Evolutionary conservation across 2,888 invertebrate genomes (phyloP).

Genomic region (Pammene fasciana): DNA sequence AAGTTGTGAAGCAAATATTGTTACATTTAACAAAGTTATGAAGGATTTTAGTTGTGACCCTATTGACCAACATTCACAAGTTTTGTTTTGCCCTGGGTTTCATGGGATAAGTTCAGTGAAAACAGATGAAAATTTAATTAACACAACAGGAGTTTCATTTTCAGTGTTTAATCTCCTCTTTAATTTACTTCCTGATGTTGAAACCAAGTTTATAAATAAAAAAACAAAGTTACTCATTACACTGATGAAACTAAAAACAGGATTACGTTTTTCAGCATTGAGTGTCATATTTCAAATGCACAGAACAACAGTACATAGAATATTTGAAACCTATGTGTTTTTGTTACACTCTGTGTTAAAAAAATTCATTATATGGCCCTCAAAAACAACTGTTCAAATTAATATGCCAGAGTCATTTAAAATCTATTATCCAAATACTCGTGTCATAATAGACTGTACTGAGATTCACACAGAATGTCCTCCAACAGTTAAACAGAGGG

Average conservation of each 20-base stretch:
- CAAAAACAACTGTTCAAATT: constrained; percentile 13
- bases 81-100: background rate
- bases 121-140: background rate
- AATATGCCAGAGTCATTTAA: constrained; percentile 21
- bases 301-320: background rate
- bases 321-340: background rate
- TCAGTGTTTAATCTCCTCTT: constrained; percentile 10
- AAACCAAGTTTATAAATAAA: background rate
- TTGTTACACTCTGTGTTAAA: background rate
- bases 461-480: constrained; percentile 12
- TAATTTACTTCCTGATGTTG: background rate
- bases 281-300: background rate
- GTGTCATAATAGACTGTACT: constrained; percentile 28
- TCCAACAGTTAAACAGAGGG: constrained; percentile 8
- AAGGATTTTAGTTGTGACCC: constrained; percentile 11
- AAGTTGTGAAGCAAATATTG: background rate
- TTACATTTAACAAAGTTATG: too few species aligned
- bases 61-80: constrained; percentile 2
- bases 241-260: background rate
- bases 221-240: background rate
- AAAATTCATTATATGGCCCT: constrained; percentile 19
- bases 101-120: background rate
- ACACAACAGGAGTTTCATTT: background rate
- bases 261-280: constrained; percentile 3
- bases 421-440: background rate